Evolutionary conservation across 2,797 vertebrate genomes (phyloP).

Genomic region (Scomberomorus guttatus): DNA sequence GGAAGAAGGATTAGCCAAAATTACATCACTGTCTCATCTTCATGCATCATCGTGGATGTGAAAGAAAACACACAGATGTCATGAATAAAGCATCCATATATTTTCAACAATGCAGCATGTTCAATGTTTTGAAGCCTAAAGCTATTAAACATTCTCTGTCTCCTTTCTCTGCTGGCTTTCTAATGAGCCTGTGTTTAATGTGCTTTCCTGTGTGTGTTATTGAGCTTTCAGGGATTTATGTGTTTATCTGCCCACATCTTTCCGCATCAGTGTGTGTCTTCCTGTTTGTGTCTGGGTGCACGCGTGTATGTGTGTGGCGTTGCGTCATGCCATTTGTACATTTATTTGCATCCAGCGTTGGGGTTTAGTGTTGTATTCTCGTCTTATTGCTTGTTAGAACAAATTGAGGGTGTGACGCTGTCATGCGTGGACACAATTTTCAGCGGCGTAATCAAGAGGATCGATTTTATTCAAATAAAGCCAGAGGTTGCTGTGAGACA

Average conservation of each 20-base stretch:
- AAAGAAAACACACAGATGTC: constrained; percentile 8
- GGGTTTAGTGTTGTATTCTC: constrained; percentile 42
- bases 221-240: constrained; percentile 44
- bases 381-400: constrained; percentile 66
- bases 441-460: constrained; percentile 64
- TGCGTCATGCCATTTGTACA: not conserved
- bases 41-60: not conserved
- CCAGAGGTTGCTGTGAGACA: constrained; percentile 44
- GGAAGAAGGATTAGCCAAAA: not conserved
- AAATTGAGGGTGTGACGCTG: constrained; percentile 70
- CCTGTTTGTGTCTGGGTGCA: not conserved
- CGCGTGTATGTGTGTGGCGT: constrained; percentile 3
- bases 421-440: constrained; percentile 64
- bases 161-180: constrained; percentile 40
- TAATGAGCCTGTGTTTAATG: constrained; percentile 56
- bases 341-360: constrained; percentile 32
- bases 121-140: constrained; percentile 38
- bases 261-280: constrained; percentile 12
- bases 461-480: constrained; percentile 73
- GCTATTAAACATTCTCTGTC: constrained; percentile 42
- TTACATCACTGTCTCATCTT: constrained; percentile 2
- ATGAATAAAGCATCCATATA: constrained; percentile 31
- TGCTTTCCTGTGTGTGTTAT: constrained; percentile 17
- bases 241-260: constrained; percentile 43
- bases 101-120: constrained; percentile 28